Conservation (phyloP, 2,113 vertebrate genomes). For the Brachypteracias leptosomus region DNA sequence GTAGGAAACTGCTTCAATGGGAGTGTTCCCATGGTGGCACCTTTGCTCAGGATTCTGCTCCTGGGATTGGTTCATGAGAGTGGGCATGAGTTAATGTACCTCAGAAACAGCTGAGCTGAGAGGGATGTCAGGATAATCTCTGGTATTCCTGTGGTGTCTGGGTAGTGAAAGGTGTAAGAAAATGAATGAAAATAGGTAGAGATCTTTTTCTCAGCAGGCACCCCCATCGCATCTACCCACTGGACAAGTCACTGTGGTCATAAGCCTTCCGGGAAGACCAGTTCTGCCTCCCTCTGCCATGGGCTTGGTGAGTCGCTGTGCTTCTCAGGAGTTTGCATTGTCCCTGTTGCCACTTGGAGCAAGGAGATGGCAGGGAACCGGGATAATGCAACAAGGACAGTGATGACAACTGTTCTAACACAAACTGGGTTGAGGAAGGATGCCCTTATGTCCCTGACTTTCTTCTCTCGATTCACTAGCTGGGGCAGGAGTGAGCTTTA, state of each 20-base stretch:
- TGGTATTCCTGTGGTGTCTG: background rate
- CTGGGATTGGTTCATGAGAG: background rate
- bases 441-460: background rate
- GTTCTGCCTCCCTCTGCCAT: background rate
- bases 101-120: background rate
- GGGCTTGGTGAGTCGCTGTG: background rate
- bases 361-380: background rate
- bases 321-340: background rate
- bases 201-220: background rate
- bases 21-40: background rate
- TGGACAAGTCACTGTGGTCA: background rate
- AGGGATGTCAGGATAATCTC: accelerated
- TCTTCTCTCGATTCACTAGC: background rate
- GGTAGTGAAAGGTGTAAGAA: background rate
- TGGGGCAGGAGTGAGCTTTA: background rate
- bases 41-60: background rate
- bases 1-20: accelerated
- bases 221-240: background rate
- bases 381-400: accelerated
- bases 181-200: background rate
- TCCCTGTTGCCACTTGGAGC: background rate
- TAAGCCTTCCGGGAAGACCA: background rate
- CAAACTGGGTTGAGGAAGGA: background rate
- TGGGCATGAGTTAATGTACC: background rate
- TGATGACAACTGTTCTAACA: no score